These are phyloP conservation scores for Rapana venosa DNA, from an alignment of 2,888 invertebrate species.

Conservation along the genomic window DNA sequence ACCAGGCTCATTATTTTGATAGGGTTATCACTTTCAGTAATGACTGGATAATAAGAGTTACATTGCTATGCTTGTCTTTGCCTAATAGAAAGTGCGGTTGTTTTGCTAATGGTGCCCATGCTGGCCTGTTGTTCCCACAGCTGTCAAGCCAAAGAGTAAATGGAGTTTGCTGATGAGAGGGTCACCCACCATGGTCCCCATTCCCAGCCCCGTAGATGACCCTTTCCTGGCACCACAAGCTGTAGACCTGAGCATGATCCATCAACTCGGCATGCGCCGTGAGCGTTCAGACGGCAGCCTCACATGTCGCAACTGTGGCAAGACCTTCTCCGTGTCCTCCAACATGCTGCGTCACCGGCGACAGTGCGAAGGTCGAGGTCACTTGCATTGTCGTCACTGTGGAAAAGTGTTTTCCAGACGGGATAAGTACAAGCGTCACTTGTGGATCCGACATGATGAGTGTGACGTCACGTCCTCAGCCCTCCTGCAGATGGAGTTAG, in stretches of 20 bases:
- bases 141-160: not conserved
- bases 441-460: constrained; percentile 9
- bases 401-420: constrained; percentile 42
- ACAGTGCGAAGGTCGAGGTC: constrained; percentile 44
- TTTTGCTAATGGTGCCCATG: not conserved
- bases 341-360: constrained; percentile 48
- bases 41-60: not conserved
- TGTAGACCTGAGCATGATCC: not conserved
- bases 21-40: too few relatives aligned
- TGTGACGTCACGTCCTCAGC: not conserved
- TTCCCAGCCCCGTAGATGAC: not conserved
- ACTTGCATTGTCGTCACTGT: constrained; percentile 45
- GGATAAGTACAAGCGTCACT: constrained; percentile 44
- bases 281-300: constrained; percentile 11
- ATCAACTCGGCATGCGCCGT: not conserved
- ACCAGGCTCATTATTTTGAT: too few relatives aligned
- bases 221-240: not conserved
- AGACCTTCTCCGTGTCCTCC: constrained; percentile 36
- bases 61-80: too few relatives aligned
- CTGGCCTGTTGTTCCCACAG: not conserved
- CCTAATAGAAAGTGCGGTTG: not conserved
- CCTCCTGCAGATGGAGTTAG: not conserved
- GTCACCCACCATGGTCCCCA: not conserved
- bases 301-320: constrained; percentile 35
- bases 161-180: constrained; percentile 15